phyloP scores from a whole-genome alignment of 1,140 invertebrate species.

The Tetragonula clypearis region DNA sequence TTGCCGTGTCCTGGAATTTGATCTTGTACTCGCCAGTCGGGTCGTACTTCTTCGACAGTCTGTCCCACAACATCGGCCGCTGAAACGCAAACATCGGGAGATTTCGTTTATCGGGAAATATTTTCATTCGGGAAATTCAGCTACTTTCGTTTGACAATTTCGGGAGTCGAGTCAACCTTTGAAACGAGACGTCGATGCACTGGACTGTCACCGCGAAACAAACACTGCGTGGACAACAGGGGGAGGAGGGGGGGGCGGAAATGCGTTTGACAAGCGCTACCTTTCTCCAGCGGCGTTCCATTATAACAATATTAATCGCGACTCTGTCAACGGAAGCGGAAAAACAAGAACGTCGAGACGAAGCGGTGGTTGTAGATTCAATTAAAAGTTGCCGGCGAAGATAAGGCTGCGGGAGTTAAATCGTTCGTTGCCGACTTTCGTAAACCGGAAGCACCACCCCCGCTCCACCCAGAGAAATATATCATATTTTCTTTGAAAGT shows the following conservation, averaged over 20 bases:
- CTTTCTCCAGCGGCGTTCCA: background rate
- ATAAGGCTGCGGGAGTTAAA: background rate
- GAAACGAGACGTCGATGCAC: too few species aligned
- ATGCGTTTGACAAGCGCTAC: background rate
- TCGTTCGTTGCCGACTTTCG: background rate
- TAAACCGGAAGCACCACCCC: background rate
- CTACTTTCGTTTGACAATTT: background rate
- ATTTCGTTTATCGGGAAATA: background rate
- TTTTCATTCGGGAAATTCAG: background rate
- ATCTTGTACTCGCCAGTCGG: constrained; percentile 82
- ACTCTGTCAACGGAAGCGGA: background rate
- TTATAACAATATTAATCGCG: background rate
- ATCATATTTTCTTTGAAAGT: background rate
- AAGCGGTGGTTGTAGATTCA: background rate
- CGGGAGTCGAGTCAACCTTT: background rate
- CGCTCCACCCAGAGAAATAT: too few species aligned
- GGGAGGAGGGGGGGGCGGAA: too few species aligned
- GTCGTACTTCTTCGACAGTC: constrained; percentile 83
- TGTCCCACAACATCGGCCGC: constrained; percentile 82
- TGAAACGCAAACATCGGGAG: constrained; percentile 78
- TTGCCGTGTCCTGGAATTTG: constrained; percentile 82
- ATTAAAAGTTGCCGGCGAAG: constrained; percentile 16
- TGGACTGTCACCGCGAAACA: too few species aligned
- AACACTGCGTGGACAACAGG: background rate
- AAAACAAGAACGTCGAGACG: constrained; percentile 8